Percentiles rank a stretch among this genome's conserved stretches.
phyloP scores from a whole-genome alignment of 2,797 vertebrate genomes.

The Anguilla anguilla region DNA sequence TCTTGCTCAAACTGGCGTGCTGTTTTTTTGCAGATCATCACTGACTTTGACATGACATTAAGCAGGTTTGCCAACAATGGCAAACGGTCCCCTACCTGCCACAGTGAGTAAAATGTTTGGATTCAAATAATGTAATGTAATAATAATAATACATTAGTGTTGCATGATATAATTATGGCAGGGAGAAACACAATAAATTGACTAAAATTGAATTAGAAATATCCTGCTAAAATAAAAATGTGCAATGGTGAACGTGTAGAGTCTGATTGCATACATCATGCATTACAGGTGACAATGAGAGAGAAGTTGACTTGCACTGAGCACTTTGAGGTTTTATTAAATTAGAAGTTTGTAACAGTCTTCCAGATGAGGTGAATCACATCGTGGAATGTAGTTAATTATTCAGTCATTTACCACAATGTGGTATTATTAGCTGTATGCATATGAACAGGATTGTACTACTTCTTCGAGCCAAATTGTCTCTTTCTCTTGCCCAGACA shows the following conservation, averaged over 20 bases:
- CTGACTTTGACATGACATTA: constrained; percentile 98
- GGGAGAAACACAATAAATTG: not conserved
- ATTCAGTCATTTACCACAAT: not conserved
- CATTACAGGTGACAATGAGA: no score
- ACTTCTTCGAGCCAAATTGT: not conserved
- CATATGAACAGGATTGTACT: not conserved
- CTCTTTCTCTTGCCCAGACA: constrained; percentile 68
- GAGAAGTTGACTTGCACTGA: not conserved
- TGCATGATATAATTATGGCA: no score
- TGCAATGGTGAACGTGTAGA: no score
- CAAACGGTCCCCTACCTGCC: constrained; percentile 90
- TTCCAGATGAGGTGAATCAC: not conserved
- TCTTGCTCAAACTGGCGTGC: not conserved
- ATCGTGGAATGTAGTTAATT: not conserved
- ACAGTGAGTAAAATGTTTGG: constrained; percentile 80
- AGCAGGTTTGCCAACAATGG: constrained; percentile 92
- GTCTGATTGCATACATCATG: no score
- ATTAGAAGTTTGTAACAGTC: not conserved
- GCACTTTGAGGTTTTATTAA: not conserved
- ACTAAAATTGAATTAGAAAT: not conserved
- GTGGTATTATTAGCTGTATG: no score
- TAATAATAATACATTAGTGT: no score
- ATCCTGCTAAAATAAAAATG: no score
- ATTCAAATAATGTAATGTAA: not conserved
- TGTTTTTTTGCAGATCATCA: constrained; percentile 83